A percentile compares a stretch with the other conserved stretches of the same genome.
Conservation (phyloP, 1,140 invertebrate species). For the Pentalonia nigronervosa region DNA sequence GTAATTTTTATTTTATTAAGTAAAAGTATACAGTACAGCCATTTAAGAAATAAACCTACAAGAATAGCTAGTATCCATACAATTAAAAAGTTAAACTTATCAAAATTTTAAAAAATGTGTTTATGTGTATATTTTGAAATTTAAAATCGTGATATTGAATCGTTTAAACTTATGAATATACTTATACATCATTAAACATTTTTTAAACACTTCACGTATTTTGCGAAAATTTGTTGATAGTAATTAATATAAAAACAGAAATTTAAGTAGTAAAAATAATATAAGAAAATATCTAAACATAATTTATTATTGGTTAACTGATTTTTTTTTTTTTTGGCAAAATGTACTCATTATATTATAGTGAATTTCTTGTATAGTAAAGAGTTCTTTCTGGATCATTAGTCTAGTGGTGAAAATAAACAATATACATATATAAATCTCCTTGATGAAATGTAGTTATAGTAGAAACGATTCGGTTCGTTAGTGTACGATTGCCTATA, state of each 20-base stretch:
- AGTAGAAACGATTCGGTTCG: neutral
- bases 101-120: neutral
- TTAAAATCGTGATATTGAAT: neutral
- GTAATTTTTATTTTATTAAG: neutral
- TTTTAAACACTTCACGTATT: neutral
- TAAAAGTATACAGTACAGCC: neutral
- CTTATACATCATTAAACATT: neutral
- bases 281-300: neutral
- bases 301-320: neutral
- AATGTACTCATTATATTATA: neutral
- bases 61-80: neutral
- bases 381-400: conserved; percentile 4
- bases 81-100: neutral
- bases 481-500: neutral
- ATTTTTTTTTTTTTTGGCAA: neutral
- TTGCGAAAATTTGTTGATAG: neutral
- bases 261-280: neutral
- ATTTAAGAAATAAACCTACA: neutral
- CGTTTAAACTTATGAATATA: neutral
- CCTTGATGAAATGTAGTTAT: neutral
- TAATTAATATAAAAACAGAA: neutral
- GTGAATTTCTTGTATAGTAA: neutral
- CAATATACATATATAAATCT: conserved; percentile 12
- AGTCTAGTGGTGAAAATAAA: neutral
- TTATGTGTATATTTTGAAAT: neutral